Evolutionary conservation across 2,113 vertebrate species (phyloP), one percentile per base, ranked within the genome.

Genomic region (Camarhynchus parvulus): DNA sequence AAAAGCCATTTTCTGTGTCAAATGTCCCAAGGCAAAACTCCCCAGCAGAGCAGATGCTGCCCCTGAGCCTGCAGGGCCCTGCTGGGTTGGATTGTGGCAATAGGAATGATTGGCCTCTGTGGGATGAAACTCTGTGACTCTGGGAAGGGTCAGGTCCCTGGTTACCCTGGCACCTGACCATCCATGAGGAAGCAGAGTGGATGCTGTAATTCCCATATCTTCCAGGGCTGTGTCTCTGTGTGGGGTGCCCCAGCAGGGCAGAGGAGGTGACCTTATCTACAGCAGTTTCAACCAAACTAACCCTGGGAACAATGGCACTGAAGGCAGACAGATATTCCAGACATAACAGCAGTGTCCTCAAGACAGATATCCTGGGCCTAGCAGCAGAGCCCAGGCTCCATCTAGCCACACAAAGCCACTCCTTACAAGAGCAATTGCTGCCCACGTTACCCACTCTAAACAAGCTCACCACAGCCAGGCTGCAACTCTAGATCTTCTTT

Each of bases 281-380:
- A 30, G 75, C 8, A 95, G 96, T 96, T 96, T 96, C 96, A 96
- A 62, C 95, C 92, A 95, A 90, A 66, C 62, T 46, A 77, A 50
- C 42, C 63, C 11, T 17, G 70, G 35, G 53, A 94, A 80, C 70
- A 92, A 73, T 37, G 81, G 75, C 75, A 85, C 18, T 25, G 50
- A 76, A 88, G 75, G 46, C 70, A 91, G 92, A 20, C 37, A 91
- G 90, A 44, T 67, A 87, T 41, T 50, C 44, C 59, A 94, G 62
- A 59, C 39, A 27, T 6, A 74, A 47, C 78, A 82, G 86, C 70
- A 82, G 59, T 56, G 64, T 77, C 74, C 85, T 73, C 49, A 87
- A 80, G 80, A 92, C 49, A 92, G 70, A 52, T 49, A 89, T 31
- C 39, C 49, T 3, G 7, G 52, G 25, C 39, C 47, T 6, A 63